Evolutionary conservation across 2,888 invertebrate species (phyloP), one percentile per base, ranked within the genome.

Genomic region (Drosophila niveifrons): DNA sequence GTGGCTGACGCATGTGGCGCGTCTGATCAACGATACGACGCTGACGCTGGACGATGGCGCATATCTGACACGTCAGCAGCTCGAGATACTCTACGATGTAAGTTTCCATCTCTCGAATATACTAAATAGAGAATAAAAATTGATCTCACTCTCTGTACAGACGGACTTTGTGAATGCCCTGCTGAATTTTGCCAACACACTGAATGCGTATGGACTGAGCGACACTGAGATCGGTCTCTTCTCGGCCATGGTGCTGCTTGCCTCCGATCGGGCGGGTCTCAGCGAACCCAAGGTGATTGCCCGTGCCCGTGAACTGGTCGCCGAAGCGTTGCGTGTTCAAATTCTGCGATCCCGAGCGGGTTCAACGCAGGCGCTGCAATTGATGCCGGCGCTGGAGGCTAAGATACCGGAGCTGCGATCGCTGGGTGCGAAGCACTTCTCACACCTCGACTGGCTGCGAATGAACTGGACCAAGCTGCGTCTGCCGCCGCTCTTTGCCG

Each of bases 401-500:
- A 94, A 95, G 91, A 94, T 97, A 90, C 95, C 96, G 44, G 97
- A 98, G 91, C 94, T 97, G 75, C 94, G 96, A 68, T 94, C 95
- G 34, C 94, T 99, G 58, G 97, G 98, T 34, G 94, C 94, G 47
- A 96, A 96, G 78, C 98, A 98, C 93, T 94, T 95, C 80, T 95
- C 96, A 78, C 95, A 97, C 88, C 94, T 98, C 89, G 95, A 96
- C 91, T 99, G 98, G 98, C 98, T 97, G 93, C 95, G 98, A 80
- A 94, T 95, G 88, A 95, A 96, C 93, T 98, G 98, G 98, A 94
- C 95, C 66, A 95, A 95, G 87, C 94, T 97, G 66, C 94, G 96
- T 72, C 94, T 98, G 86, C 98, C 98, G 50, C 98, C 98, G 2
- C 94, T 99, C 61, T 99, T 98, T 93, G 96, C 98, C 36, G 99